A percentile compares a stretch with the other conserved stretches of the same genome.
These are phyloP conservation scores for Disparrhopalites patrizii DNA, from an alignment of 2,888 invertebrate genomes.

Conservation along the genomic window DNA sequence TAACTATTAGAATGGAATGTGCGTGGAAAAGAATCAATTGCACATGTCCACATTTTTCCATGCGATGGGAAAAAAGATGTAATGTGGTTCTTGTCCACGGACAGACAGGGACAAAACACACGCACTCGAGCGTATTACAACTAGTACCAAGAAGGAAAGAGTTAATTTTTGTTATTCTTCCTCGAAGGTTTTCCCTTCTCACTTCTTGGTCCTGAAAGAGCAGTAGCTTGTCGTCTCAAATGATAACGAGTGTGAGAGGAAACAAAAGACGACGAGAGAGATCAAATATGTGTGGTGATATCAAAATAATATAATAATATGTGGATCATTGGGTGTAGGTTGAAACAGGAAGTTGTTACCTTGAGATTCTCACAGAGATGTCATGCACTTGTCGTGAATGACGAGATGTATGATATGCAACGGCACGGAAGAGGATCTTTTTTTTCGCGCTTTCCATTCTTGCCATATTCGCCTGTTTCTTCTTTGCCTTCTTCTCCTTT, in stretches of 20 bases:
- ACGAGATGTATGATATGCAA: conserved; percentile 7
- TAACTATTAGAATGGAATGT: not conserved
- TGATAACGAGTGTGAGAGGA: no score
- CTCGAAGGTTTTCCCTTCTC: not conserved
- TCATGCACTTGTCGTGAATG: conserved; percentile 6
- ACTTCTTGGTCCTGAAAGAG: conserved; percentile 4
- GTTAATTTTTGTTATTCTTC: not conserved
- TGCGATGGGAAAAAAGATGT: no score
- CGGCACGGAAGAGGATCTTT: not conserved
- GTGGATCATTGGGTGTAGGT: no score
- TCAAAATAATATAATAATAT: no score
- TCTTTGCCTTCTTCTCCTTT: no score
- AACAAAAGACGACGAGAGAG: no score
- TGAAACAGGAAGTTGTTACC: conserved; percentile 6
- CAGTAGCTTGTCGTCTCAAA: not conserved
- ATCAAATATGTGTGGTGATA: conserved; percentile 11
- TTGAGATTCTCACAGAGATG: conserved; percentile 13
- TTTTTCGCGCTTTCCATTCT: not conserved
- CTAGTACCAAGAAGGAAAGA: not conserved
- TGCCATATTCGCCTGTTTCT: not conserved
- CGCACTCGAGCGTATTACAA: not conserved
- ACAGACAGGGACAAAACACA: not conserved
- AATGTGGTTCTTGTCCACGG: no score
- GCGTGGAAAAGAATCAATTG: not conserved
- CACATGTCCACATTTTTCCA: not conserved